phyloP scores from a whole-genome alignment of 2,113 vertebrate genomes.

The Oncorhynchus nerka region DNA sequence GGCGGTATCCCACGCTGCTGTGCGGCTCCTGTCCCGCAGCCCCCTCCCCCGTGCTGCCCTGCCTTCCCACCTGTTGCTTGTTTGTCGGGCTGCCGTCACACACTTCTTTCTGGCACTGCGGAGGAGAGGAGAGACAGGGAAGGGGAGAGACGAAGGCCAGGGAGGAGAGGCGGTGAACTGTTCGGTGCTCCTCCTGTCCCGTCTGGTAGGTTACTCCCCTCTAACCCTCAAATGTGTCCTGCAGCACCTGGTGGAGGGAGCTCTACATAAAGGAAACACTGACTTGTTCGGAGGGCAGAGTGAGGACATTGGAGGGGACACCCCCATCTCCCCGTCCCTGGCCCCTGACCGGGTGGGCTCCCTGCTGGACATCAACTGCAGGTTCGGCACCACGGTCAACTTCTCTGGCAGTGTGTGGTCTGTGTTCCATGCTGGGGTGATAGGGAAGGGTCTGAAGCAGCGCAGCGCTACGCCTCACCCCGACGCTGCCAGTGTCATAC shows the following conservation, averaged over 20 bases:
- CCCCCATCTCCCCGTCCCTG: constrained; percentile 42
- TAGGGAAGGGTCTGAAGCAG: constrained; percentile 84
- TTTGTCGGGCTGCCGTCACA: constrained; percentile 80
- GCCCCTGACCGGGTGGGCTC: constrained; percentile 72
- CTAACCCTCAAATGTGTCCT: constrained; percentile 83
- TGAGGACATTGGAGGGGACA: constrained; percentile 58
- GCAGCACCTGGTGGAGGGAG: constrained; percentile 86
- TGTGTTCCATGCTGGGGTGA: constrained; percentile 90
- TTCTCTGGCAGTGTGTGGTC: constrained; percentile 89
- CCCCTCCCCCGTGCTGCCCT: constrained; percentile 76
- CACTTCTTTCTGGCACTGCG: constrained; percentile 82
- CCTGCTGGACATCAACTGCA: constrained; percentile 82
- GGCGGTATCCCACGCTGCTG: constrained; percentile 76
- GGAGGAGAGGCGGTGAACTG: constrained; percentile 69
- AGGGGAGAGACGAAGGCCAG: constrained; percentile 50
- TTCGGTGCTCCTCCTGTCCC: constrained; percentile 74
- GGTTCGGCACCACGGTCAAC: constrained; percentile 83
- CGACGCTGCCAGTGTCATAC: constrained; percentile 71
- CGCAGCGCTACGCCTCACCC: constrained; percentile 46
- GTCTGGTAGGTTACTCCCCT: constrained; percentile 78
- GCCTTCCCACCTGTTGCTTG: constrained; percentile 80
- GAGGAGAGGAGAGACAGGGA: constrained; percentile 53
- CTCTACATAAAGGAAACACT: constrained; percentile 79
- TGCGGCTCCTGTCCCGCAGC: constrained; percentile 81
- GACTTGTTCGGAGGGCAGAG: constrained; percentile 81